Evolutionary conservation across 1,140 invertebrate genomes (phyloP).

Genomic region (Drosophila tristis): DNA sequence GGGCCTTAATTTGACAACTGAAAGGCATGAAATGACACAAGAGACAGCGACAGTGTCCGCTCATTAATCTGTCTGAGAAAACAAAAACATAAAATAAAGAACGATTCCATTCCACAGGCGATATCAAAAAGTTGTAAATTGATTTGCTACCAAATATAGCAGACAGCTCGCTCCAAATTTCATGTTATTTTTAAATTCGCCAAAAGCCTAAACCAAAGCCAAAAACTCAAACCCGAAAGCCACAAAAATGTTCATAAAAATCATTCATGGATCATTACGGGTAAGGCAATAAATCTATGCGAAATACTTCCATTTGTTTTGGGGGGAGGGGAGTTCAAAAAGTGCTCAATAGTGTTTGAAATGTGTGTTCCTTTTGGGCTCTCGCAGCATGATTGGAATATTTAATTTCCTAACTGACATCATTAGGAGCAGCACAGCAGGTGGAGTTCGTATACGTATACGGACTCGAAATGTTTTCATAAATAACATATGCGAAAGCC

Average conservation of each 20-base stretch:
- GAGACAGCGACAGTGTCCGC: slow-evolving; percentile 37
- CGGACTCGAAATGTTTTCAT: slow-evolving; percentile 51
- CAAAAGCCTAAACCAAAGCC: slow-evolving; percentile 21
- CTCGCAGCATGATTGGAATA: slow-evolving; percentile 66
- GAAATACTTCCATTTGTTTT: slow-evolving; percentile 51
- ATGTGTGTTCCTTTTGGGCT: slow-evolving; percentile 52
- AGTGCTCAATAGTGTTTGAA: slow-evolving; percentile 43
- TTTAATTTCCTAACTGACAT: slow-evolving; percentile 69
- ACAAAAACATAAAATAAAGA: slow-evolving; percentile 53
- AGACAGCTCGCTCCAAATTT: slow-evolving; percentile 68
- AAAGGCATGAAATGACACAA: slow-evolving; percentile 73
- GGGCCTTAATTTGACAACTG: slow-evolving; percentile 77
- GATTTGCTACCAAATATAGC: slow-evolving; percentile 68
- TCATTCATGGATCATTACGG: slow-evolving; percentile 47
- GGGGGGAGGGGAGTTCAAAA: slow-evolving; percentile 20
- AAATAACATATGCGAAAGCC: slow-evolving; percentile 64
- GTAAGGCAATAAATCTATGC: slow-evolving; percentile 41
- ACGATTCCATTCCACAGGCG: slow-evolving; percentile 40
- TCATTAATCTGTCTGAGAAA: slow-evolving; percentile 79
- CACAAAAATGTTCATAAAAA: slow-evolving; percentile 20
- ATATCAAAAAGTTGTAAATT: slow-evolving; percentile 74
- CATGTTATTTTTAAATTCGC: slow-evolving; percentile 47
- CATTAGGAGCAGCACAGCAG: slow-evolving; percentile 76
- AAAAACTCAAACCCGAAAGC: slow-evolving; percentile 3
- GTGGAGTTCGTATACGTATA: slow-evolving; percentile 56